Evolutionary conservation across 2,888 invertebrate species (phyloP).

Genomic region (Clunio marinus): DNA sequence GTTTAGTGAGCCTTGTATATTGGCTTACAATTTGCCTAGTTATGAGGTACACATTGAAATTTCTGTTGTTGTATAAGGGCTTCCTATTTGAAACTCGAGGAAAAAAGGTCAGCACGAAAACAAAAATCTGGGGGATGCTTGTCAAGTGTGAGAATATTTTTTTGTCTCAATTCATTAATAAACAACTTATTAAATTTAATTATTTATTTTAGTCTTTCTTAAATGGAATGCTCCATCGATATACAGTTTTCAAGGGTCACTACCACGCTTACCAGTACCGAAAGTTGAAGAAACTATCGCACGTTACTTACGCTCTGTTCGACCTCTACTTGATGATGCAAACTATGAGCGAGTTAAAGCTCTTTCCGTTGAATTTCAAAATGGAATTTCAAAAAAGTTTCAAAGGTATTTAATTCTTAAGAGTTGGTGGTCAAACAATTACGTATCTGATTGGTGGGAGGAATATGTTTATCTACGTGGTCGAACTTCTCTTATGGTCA

Average conservation of each 20-base stretch:
- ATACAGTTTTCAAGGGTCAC: slow-evolving; percentile 95
- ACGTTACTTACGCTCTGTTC: slow-evolving; percentile 86
- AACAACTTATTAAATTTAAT: neutral
- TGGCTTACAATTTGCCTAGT: neutral
- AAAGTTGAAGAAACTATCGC: slow-evolving; percentile 79
- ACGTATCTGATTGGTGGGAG: slow-evolving; percentile 99
- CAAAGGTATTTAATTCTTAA: slow-evolving; percentile 91
- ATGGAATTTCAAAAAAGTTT: slow-evolving; percentile 82
- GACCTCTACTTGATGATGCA: slow-evolving; percentile 79
- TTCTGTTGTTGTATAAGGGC: slow-evolving; percentile 92
- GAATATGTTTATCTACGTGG: slow-evolving; percentile 97
- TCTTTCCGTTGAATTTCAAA: slow-evolving; percentile 79
- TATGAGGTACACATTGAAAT: slow-evolving; percentile 56
- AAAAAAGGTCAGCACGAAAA: slow-evolving; percentile 55
- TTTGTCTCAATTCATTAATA: neutral
- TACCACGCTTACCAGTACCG: slow-evolving; percentile 91
- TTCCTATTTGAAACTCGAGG: slow-evolving; percentile 97
- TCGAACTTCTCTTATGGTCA: slow-evolving; percentile 93
- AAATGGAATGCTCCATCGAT: slow-evolving; percentile 87
- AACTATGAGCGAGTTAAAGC: slow-evolving; percentile 78
- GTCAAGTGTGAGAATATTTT: slow-evolving; percentile 2
- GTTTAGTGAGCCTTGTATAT: neutral
- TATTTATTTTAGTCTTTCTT: slow-evolving; percentile 58
- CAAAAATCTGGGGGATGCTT: slow-evolving; percentile 58
- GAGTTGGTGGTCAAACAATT: slow-evolving; percentile 93